phyloP scores from a whole-genome alignment of 2,113 vertebrate species.

The Phaethornis superciliosus region DNA sequence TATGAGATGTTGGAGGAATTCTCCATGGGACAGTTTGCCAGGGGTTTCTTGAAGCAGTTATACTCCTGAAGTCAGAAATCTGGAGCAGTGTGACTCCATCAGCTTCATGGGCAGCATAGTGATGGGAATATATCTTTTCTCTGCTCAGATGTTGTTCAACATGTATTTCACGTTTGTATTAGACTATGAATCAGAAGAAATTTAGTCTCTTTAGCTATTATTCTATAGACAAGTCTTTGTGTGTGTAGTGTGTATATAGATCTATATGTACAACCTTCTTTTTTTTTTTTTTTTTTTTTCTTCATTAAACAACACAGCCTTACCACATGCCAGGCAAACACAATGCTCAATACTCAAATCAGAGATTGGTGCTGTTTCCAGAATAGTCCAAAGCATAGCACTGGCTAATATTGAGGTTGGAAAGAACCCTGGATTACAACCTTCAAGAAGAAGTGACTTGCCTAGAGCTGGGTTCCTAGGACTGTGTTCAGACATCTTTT shows the following conservation, averaged over 20 bases:
- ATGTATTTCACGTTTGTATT: not conserved
- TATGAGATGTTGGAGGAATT: not conserved
- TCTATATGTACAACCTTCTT: not conserved
- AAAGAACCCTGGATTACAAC: not conserved
- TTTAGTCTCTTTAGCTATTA: not conserved
- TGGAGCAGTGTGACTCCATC: not conserved
- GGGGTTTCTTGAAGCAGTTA: not conserved
- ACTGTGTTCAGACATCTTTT: not conserved
- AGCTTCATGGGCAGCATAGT: not conserved
- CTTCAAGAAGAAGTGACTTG: rapidly evolving
- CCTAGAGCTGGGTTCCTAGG: not conserved
- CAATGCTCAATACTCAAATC: not conserved
- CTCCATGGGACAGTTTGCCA: not conserved
- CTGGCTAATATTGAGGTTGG: rapidly evolving
- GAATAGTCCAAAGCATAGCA: not conserved
- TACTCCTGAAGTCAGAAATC: not conserved
- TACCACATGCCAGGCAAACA: not conserved
- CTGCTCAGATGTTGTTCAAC: not conserved
- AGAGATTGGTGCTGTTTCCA: not conserved
- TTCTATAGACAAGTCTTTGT: not conserved
- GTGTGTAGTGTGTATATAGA: not conserved
- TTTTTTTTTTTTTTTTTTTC: not conserved
- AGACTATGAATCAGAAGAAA: not conserved
- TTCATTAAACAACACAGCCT: not conserved
- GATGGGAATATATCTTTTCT: not conserved